These are phyloP conservation scores for Acleris laterana DNA, from an alignment of 2,888 invertebrate species.

Conservation along the genomic window DNA sequence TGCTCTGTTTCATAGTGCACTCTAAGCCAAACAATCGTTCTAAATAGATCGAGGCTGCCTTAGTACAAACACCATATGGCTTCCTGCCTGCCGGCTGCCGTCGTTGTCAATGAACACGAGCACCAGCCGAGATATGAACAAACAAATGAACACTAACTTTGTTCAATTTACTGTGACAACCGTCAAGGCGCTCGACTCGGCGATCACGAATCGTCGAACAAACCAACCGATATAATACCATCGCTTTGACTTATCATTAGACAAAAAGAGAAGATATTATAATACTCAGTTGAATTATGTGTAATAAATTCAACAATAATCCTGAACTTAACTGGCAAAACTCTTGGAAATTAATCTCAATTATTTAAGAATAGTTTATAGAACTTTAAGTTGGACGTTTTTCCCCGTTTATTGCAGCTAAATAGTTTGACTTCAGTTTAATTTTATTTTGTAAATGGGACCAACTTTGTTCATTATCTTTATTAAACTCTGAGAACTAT, in stretches of 20 bases:
- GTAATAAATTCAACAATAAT: constrained; percentile 2
- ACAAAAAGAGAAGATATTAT: constrained; percentile 2
- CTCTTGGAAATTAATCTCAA: constrained; percentile 23
- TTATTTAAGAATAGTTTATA: constrained; percentile 16
- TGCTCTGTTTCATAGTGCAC: background rate
- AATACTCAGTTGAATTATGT: background rate
- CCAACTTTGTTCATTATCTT: too few species aligned
- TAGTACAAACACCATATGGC: constrained; percentile 21
- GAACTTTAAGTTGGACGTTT: constrained; percentile 9
- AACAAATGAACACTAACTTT: constrained; percentile 55
- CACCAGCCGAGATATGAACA: constrained; percentile 41
- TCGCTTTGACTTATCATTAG: constrained; percentile 2
- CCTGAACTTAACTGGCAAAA: constrained; percentile 9
- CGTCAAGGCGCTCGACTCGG: constrained; percentile 24
- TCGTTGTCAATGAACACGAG: constrained; percentile 14
- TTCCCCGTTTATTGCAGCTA: constrained; percentile 7
- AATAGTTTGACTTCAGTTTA: background rate
- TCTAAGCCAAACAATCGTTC: constrained; percentile 8
- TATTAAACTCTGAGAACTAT: too few species aligned
- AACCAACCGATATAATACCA: constrained; percentile 4
- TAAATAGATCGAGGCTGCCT: constrained; percentile 18
- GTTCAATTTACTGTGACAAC: constrained; percentile 54
- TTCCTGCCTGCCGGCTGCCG: constrained; percentile 4
- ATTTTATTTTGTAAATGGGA: background rate
- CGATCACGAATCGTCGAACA: constrained; percentile 3